Base-by-base conservation (phyloP, 1,140 invertebrate genomes). In the Atta colombica region DNA sequence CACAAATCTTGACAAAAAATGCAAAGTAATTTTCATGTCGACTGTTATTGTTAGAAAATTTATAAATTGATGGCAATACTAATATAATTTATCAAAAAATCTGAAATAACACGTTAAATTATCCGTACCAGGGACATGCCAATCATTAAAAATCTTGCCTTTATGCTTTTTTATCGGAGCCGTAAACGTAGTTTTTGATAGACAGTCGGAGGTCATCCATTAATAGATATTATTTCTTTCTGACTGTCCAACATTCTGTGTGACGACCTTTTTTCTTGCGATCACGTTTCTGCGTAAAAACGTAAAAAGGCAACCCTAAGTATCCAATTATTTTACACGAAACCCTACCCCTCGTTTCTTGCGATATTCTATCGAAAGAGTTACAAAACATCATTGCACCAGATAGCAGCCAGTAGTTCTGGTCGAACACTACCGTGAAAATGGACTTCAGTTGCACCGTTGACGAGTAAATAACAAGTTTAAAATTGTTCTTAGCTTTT, bases 391-490 rank as follows among this genome's bases (percentile, higher is more conserved):
- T 63, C 6, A 45, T 25, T 25, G 55, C 80, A 2, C 16, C n/a
- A 18, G 39, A 28, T 10, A 25, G 18, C 1, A 51, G 28, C 10
- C 39, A 12, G 3, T 75, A 75, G 74, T 85, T 1, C 7, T 61
- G 18, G 0, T 35, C 25, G 7, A 78, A 2, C 60, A 45, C 6
- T 60, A 31, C 14, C 69, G 53, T 58, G 51, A 66, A 49, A 58
- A 78, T 78, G 74, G 74, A 85, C 16, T n/a, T 77, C 14, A 21
- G 8, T 21, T 18, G 7, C 75, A 85, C 78, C 31, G 1, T 78
- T 12, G 55, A 85, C 16, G 74, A 85, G 82, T 85, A 85, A 85
- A 78, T 78, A 85, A 65, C 16, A 39, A 35, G 31, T 53, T 71
- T 2, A 58, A 25, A 18, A 45, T 74, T 28, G 3, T 18, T 66